A percentile compares a stretch with the other conserved stretches of the same genome.
Evolutionary conservation across 2,888 invertebrate genomes (phyloP).

Genomic region (Hedya salicella): DNA sequence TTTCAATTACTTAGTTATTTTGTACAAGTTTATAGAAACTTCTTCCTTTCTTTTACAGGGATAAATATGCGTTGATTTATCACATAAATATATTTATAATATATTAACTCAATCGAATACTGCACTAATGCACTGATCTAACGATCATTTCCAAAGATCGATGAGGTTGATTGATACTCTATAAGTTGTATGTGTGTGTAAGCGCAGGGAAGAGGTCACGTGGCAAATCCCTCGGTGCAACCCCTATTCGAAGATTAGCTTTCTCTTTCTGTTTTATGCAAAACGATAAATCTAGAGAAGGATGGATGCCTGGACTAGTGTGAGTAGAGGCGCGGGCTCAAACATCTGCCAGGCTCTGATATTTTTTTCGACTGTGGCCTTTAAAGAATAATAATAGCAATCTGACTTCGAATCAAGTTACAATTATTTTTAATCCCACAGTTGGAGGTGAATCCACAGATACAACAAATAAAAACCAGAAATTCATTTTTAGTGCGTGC

Average conservation of each 20-base stretch:
- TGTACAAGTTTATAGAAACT: too few relatives aligned
- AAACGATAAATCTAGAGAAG: constrained; percentile 47
- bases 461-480: background rate
- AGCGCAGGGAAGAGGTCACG: constrained; percentile 69
- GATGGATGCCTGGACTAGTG: constrained; percentile 53
- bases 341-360: constrained; percentile 79
- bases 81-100: too few relatives aligned
- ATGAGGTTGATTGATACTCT: constrained; percentile 72
- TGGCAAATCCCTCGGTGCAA: constrained; percentile 72
- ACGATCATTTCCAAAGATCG: constrained; percentile 70
- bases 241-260: constrained; percentile 66
- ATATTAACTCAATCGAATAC: constrained; percentile 5
- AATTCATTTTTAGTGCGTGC: background rate
- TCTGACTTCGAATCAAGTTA: constrained; percentile 55
- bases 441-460: constrained; percentile 1
- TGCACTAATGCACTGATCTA: constrained; percentile 22
- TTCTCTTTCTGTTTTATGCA: constrained; percentile 55
- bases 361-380: constrained; percentile 71
- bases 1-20: too few relatives aligned
- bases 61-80: too few relatives aligned
- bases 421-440: constrained; percentile 43
- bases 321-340: constrained; percentile 67
- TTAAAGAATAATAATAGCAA: constrained; percentile 66
- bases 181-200: constrained; percentile 59
- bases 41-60: too few relatives aligned